phyloP scores from a whole-genome alignment of 2,113 vertebrate species.

The Hypomesus transpacificus region DNA sequence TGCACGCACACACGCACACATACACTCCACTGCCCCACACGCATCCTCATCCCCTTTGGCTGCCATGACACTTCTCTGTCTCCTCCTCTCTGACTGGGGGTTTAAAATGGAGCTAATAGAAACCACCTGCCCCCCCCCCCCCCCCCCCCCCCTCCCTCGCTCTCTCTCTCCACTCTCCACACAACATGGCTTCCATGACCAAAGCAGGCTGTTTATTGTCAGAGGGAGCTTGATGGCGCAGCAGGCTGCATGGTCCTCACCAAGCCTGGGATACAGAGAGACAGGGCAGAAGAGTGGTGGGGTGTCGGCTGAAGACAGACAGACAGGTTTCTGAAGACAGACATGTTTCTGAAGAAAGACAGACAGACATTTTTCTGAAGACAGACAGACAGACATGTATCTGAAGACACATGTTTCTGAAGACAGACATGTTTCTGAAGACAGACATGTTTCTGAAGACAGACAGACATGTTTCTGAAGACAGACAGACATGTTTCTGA shows the following conservation, averaged over 20 bases:
- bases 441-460: too few relatives aligned
- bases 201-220: not conserved
- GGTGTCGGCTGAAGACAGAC: too few relatives aligned
- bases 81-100: slow-evolving; percentile 34
- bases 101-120: slow-evolving; percentile 52
- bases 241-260: not conserved
- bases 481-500: too few relatives aligned
- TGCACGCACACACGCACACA: slow-evolving; percentile 23
- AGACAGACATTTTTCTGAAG: too few relatives aligned
- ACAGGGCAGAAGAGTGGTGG: too few relatives aligned
- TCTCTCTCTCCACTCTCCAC: slow-evolving; percentile 17
- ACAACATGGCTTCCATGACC: slow-evolving; percentile 8
- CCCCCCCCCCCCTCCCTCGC: not conserved
- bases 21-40: slow-evolving; percentile 33
- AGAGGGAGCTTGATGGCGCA: not conserved
- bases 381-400: too few relatives aligned
- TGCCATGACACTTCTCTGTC: slow-evolving; percentile 41
- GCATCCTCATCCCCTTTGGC: slow-evolving; percentile 32
- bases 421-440: too few relatives aligned
- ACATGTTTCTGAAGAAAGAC: too few relatives aligned
- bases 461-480: too few relatives aligned
- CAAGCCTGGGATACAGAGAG: too few relatives aligned
- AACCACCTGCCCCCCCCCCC: slow-evolving; percentile 25
- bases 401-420: too few relatives aligned
- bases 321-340: too few relatives aligned